A percentile compares a stretch with the other conserved stretches of the same genome.
These are phyloP conservation scores for Tuberolachnus salignus DNA, from an alignment of 2,888 invertebrate genomes.

Conservation along the genomic window DNA sequence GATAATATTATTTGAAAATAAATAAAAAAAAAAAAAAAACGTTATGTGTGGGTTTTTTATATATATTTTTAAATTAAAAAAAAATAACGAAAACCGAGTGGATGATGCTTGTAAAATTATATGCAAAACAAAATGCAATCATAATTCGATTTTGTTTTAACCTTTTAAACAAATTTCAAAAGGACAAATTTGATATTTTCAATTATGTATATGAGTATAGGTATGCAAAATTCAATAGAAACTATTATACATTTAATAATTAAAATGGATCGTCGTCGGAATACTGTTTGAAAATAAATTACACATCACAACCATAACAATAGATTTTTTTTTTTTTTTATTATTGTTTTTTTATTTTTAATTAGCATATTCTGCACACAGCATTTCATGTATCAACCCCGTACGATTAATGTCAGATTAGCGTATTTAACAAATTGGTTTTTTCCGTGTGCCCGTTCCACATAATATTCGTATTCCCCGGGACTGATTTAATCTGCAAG, in stretches of 20 bases:
- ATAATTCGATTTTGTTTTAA: conserved; percentile 26
- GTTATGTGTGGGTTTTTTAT: no score
- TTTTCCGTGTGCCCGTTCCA: neutral
- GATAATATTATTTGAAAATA: no score
- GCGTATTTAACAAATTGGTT: conserved; percentile 8
- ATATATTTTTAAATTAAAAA: no score
- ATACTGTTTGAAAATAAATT: conserved; percentile 17
- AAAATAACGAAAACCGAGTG: conserved; percentile 6
- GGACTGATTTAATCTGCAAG: neutral
- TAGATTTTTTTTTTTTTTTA: neutral
- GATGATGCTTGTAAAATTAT: neutral
- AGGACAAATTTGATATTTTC: conserved; percentile 16
- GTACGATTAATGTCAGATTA: neutral
- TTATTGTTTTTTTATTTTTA: conserved; percentile 1
- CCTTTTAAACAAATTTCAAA: conserved; percentile 37
- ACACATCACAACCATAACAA: neutral
- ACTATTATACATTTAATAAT: neutral
- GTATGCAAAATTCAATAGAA: neutral
- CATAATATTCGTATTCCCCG: neutral
- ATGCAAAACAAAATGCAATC: neutral
- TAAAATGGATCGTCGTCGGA: neutral
- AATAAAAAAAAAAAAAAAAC: no score
- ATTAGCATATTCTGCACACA: neutral
- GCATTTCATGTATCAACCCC: neutral
- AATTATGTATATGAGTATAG: neutral